Evolutionary conservation across 2,888 invertebrate species (phyloP).

Genomic region (Aspidiotus destructor): DNA sequence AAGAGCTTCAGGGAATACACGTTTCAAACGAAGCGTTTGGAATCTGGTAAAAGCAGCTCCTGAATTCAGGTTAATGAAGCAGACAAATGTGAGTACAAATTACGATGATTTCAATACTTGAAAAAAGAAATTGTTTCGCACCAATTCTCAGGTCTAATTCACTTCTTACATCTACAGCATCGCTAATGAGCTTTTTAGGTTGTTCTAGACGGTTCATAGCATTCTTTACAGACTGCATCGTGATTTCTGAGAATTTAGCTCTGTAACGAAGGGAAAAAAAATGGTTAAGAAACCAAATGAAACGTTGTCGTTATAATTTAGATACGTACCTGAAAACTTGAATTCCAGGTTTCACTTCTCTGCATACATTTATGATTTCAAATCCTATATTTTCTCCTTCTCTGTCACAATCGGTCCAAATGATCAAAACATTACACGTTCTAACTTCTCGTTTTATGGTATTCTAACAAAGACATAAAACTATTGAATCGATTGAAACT

Average conservation of each 20-base stretch:
- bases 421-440: conserved; percentile 64
- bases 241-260: conserved; percentile 97
- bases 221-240: conserved; percentile 63
- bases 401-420: conserved; percentile 99
- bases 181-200: conserved; percentile 71
- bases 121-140: conserved; percentile 40
- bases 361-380: conserved; percentile 89
- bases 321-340: conserved; percentile 48
- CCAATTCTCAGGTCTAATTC: conserved; percentile 91
- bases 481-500: background rate
- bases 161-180: conserved; percentile 86
- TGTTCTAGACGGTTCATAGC: conserved; percentile 68
- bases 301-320: background rate
- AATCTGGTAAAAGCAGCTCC: conserved; percentile 97
- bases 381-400: conserved; percentile 99
- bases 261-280: conserved; percentile 43
- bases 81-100: background rate
- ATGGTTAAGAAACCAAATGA: background rate
- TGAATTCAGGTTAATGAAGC: conserved; percentile 39
- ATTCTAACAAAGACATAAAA: conserved; percentile 45
- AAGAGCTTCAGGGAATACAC: conserved; percentile 63
- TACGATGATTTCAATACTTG: background rate
- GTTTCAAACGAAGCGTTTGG: conserved; percentile 82
- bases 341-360: conserved; percentile 61
- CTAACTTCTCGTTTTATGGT: conserved; percentile 60